phyloP scores from a whole-genome alignment of 2,797 vertebrate species.

The Odontamblyopus rebecca region DNA sequence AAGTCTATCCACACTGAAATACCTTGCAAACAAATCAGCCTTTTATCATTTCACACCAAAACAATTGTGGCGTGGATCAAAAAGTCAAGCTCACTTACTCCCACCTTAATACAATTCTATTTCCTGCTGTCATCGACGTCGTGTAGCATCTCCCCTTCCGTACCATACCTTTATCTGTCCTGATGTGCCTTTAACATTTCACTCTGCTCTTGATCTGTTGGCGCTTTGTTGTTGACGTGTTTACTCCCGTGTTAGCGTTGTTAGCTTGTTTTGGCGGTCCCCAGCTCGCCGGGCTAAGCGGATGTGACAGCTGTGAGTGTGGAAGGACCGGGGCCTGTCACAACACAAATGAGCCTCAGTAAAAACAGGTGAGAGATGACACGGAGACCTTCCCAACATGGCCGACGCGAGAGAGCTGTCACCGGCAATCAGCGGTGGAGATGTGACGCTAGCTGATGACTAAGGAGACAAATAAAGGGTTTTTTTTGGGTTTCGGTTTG shows the following conservation, averaged over 20 bases:
- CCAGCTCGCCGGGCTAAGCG: constrained; percentile 19
- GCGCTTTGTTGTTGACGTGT: constrained; percentile 11
- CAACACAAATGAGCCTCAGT: constrained; percentile 36
- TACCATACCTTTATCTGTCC: background rate
- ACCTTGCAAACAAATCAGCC: background rate
- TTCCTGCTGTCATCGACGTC: background rate
- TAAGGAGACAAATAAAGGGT: background rate
- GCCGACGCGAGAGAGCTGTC: constrained; percentile 30
- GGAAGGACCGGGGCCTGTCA: constrained; percentile 49
- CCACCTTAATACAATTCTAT: background rate
- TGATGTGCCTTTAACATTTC: background rate
- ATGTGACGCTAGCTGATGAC: background rate
- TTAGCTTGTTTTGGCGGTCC: constrained; percentile 16
- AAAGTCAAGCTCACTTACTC: background rate
- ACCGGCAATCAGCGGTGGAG: constrained; percentile 26
- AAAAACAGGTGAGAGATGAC: constrained; percentile 51
- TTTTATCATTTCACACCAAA: constrained; percentile 2
- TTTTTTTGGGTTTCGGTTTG: background rate
- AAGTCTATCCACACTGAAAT: background rate
- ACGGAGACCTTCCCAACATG: constrained; percentile 28
- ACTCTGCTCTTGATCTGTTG: background rate
- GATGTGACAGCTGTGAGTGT: constrained; percentile 34
- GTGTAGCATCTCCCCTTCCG: background rate
- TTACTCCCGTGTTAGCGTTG: constrained; percentile 19
- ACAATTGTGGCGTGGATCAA: background rate